These are phyloP conservation scores for Drosophila colorata DNA, from an alignment of 2,888 invertebrate genomes.

Conservation along the genomic window DNA sequence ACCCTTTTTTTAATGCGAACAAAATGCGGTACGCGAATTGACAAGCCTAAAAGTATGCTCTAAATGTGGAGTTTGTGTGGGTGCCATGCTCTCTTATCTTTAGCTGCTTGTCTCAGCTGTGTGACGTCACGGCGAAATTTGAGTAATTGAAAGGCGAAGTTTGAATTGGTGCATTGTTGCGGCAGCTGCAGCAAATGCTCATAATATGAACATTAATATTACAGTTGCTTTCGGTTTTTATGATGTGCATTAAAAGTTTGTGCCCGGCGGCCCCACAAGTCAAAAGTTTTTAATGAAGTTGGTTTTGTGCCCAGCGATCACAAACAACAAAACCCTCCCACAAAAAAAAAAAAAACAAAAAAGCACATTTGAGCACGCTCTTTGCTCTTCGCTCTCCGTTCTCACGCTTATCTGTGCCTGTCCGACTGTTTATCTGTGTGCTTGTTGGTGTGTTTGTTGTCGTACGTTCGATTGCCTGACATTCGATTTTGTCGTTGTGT, in stretches of 20 bases:
- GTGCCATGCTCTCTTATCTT: constrained; percentile 17
- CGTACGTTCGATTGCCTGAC: constrained; percentile 40
- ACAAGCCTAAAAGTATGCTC: constrained; percentile 64
- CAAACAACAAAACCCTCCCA: constrained; percentile 1
- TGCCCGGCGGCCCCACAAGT: constrained; percentile 17
- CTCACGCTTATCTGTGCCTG: constrained; percentile 22
- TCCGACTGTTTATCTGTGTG: constrained; percentile 35
- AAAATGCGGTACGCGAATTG: constrained; percentile 15
- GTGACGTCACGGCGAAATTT: constrained; percentile 39
- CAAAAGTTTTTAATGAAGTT: constrained; percentile 53
- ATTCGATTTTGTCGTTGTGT: constrained; percentile 44
- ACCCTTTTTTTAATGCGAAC: constrained; percentile 2
- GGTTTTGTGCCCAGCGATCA: constrained; percentile 32
- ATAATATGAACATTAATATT: constrained; percentile 54
- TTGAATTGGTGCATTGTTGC: constrained; percentile 46
- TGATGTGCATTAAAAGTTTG: constrained; percentile 50
- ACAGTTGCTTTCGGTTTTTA: constrained; percentile 28
- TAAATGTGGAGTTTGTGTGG: constrained; percentile 9
- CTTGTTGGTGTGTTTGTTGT: constrained; percentile 24
- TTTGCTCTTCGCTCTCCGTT: constrained; percentile 15
- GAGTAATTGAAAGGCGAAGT: constrained; percentile 36
- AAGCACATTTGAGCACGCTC: background rate
- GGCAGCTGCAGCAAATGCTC: constrained; percentile 29
- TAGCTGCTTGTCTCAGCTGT: constrained; percentile 6
- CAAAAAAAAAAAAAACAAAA: background rate